A percentile compares a stretch with the other conserved stretches of the same genome.
Conservation (phyloP, 2,113 vertebrate genomes). For the Mus pahari region DNA sequence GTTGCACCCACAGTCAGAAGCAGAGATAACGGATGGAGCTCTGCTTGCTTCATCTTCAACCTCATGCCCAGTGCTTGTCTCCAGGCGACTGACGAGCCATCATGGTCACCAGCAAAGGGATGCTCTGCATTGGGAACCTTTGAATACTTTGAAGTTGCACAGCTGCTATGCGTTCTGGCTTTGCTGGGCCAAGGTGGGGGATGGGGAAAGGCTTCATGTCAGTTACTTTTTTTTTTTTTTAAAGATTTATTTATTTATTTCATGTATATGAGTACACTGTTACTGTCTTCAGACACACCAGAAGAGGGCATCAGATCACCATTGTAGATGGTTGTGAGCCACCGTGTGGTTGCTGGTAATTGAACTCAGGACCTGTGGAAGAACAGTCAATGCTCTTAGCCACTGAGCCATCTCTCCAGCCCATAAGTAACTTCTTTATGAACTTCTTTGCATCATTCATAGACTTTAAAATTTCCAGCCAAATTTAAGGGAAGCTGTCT, state of each 20-base stretch:
- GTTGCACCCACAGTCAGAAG: background rate
- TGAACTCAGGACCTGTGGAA: too few relatives aligned
- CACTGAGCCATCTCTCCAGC: too few relatives aligned
- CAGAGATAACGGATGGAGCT: too few relatives aligned
- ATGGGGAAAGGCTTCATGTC: background rate
- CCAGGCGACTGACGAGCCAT: background rate
- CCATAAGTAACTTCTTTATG: background rate
- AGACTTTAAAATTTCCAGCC: background rate
- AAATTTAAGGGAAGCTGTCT: background rate
- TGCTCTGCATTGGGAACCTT: background rate
- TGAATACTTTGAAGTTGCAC: background rate
- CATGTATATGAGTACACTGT: too few relatives aligned
- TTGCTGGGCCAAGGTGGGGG: background rate
- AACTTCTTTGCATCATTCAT: background rate
- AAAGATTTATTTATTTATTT: too few relatives aligned
- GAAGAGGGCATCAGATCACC: too few relatives aligned
- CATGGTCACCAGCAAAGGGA: background rate
- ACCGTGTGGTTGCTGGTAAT: too few relatives aligned
- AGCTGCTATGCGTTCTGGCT: background rate
- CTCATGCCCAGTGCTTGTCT: background rate
- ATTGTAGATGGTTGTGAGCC: too few relatives aligned
- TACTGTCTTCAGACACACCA: too few relatives aligned
- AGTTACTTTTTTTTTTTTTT: too few relatives aligned
- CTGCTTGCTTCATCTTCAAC: background rate
- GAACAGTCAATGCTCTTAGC: too few relatives aligned